Evolutionary conservation across 1,140 invertebrate species (phyloP).

Genomic region (Drosophila cardini): DNA sequence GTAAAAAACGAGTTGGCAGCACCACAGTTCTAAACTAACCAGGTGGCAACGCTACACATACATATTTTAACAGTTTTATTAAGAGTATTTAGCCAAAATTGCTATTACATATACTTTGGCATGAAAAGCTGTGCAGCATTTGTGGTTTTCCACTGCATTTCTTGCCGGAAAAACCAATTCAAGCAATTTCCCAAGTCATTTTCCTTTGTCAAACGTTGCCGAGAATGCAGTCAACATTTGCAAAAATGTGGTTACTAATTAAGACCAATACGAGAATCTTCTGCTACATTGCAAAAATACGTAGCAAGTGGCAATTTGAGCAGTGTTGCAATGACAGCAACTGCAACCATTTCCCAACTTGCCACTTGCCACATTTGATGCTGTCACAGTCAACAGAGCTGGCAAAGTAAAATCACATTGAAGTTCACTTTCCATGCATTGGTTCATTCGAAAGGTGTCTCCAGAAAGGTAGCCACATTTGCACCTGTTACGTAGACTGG

Average conservation of each 20-base stretch:
- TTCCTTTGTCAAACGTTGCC: neutral
- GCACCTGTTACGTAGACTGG: conserved; percentile 39
- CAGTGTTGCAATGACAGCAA: conserved; percentile 20
- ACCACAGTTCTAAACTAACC: no score
- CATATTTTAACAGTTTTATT: no score
- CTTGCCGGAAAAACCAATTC: neutral
- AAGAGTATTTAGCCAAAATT: no score
- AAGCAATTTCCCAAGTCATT: neutral
- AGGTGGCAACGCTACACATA: no score
- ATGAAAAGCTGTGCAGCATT: neutral
- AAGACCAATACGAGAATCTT: neutral
- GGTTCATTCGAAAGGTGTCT: neutral
- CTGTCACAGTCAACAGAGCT: neutral
- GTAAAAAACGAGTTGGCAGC: no score
- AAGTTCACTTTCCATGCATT: neutral
- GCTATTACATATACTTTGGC: no score
- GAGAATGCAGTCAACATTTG: conserved; percentile 14
- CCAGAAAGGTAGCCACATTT: conserved; percentile 33
- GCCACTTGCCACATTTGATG: neutral
- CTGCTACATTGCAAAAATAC: conserved; percentile 11
- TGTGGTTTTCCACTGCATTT: neutral
- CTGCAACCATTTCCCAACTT: neutral
- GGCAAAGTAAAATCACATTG: conserved; percentile 6
- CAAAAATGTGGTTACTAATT: conserved; percentile 18
- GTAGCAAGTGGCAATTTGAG: neutral